phyloP scores from a whole-genome alignment of 2,888 invertebrate species.

The Adela reaumurella region DNA sequence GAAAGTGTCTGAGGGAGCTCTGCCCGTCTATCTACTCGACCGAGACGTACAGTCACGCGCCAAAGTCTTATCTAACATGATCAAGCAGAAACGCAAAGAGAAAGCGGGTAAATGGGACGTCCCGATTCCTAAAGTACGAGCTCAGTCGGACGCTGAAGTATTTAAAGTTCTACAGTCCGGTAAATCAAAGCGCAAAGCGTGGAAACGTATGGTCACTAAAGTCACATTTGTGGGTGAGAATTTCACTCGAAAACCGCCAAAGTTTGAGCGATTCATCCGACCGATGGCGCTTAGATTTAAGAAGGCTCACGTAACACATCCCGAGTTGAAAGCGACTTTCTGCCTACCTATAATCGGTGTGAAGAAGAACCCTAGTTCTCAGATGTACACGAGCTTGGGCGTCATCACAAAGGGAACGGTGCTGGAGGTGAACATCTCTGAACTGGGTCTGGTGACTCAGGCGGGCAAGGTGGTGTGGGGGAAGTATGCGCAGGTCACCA shows the following conservation, averaged over 20 bases:
- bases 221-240: constrained; percentile 97
- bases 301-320: constrained; percentile 98
- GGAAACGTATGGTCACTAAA: constrained; percentile 99
- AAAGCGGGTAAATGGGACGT: constrained; percentile 99
- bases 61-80: constrained; percentile 97
- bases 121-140: constrained; percentile 96
- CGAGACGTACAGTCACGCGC: constrained; percentile 91
- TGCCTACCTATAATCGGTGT: constrained; percentile 96
- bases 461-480: constrained; percentile 99
- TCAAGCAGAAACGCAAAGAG: constrained; percentile 98
- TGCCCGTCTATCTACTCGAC: constrained; percentile 96
- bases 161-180: constrained; percentile 91
- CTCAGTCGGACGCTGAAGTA: constrained; percentile 95
- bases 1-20: constrained; percentile 82
- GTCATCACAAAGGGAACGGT: constrained; percentile 99
- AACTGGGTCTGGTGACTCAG: constrained; percentile 96
- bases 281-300: constrained; percentile 97
- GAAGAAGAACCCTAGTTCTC: constrained; percentile 97
- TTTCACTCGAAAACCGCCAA: constrained; percentile 98
- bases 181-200: constrained; percentile 90
- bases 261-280: constrained; percentile 96
- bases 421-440: constrained; percentile 97
- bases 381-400: constrained; percentile 94
- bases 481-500: constrained; percentile 99
- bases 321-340: constrained; percentile 97